These are phyloP conservation scores for Tetraneura akinire DNA, from an alignment of 1,140 invertebrate species.

Conservation along the genomic window DNA sequence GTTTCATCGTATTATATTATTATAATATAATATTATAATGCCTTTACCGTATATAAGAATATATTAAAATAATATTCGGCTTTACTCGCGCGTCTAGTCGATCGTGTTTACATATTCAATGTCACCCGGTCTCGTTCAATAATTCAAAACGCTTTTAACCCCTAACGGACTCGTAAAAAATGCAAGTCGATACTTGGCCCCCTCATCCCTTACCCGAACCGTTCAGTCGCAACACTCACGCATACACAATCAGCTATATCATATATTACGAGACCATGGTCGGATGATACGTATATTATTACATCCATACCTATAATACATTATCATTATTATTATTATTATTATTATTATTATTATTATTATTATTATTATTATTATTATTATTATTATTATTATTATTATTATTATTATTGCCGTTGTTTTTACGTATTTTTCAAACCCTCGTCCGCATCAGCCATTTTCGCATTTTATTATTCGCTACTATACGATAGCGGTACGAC, in stretches of 20 bases:
- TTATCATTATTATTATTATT: not conserved
- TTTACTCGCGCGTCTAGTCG: not conserved
- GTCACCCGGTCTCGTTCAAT: not conserved
- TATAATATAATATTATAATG: not conserved
- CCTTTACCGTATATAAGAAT: not conserved
- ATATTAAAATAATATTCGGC: slow-evolving; percentile 20
- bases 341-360: slow-evolving; percentile 36
- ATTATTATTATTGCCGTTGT: slow-evolving; percentile 40
- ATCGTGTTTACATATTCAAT: slow-evolving; percentile 2
- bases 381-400: slow-evolving; percentile 5
- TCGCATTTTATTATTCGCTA: slow-evolving; percentile 45
- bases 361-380: slow-evolving; percentile 5
- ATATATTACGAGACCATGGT: too few species aligned
- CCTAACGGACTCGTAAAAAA: slow-evolving; percentile 30
- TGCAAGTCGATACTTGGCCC: slow-evolving; percentile 30
- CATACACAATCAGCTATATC: too few species aligned
- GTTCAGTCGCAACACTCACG: not conserved
- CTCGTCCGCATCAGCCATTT: slow-evolving; percentile 2
- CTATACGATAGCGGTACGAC: not conserved
- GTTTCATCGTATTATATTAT: too few species aligned
- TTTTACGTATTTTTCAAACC: slow-evolving; percentile 23
- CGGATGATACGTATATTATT: too few species aligned
- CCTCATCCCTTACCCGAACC: too few species aligned
- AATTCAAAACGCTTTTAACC: slow-evolving; percentile 45
- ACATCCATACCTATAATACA: too few species aligned